Base-by-base conservation (phyloP, 1,140 invertebrate species). In the Patella vulgata region DNA sequence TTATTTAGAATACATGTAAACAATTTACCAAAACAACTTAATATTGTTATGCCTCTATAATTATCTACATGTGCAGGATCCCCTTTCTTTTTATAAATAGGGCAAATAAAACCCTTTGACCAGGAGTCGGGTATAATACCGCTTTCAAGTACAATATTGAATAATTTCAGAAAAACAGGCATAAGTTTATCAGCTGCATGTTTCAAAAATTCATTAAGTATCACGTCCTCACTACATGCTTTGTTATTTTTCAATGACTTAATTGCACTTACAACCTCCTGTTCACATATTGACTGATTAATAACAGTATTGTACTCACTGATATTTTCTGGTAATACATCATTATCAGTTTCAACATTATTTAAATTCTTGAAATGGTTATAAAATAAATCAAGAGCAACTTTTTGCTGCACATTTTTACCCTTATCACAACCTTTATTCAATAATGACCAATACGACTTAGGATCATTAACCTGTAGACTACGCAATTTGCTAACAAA, bases 281-380 rank as follows among this genome's bases (percentile, higher is more conserved):
- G n/a, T n/a, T n/a, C n/a, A n/a, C n/a, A n/a, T n/a, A n/a, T n/a
- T n/a, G n/a, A n/a, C n/a, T n/a, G n/a, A n/a, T n/a, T n/a, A 36
- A 36, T 36, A 36, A 36, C 33, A 36, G 33, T 36, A 36, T 36
- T 36, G 14, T 36, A 36, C 14, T 36, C 33, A 36, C 6, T 36
- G 14, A 36, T 36, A 36, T 36, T 36, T 19, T 54, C 36, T 39
- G 52, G 36, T 40, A 54, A 40, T 39, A 40, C 52, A 40, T 54
- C 52, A 12, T 25, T 36, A 40, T 54, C 52, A 54, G 21, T 42
- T 25, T 54, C 21, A 54, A 23, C 52, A 21, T 21, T 40, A 21
- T 54, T 39, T 19, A 54, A 42, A n/a, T 54, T 54, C 36, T 40
- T 54, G 36, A 54, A 54, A 42, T 54, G 52, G 23, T 54, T 1